Conservation (phyloP, 2,113 vertebrate species). For the Paratilapia polleni region DNA sequence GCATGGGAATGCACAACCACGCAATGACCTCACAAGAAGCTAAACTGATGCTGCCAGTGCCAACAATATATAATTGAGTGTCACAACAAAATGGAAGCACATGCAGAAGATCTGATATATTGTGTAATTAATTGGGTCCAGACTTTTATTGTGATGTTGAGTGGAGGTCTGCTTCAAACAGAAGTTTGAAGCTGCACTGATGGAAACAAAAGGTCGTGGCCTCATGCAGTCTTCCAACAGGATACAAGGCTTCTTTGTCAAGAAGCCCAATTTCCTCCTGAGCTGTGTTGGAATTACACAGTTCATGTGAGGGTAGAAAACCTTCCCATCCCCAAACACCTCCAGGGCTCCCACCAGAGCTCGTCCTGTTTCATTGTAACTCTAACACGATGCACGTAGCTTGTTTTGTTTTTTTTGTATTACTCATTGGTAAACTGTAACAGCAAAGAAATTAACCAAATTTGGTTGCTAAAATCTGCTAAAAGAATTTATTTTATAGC, state of each 20-base stretch:
- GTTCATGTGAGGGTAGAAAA: constrained; percentile 59
- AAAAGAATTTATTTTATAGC: neutral
- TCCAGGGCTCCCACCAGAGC: constrained; percentile 3
- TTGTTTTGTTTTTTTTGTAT: neutral
- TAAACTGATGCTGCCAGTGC: neutral
- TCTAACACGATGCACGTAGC: neutral
- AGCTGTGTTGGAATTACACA: constrained; percentile 23
- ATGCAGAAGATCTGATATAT: constrained; percentile 27
- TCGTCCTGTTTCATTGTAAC: neutral
- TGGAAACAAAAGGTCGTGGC: constrained; percentile 59
- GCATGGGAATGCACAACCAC: constrained; percentile 23
- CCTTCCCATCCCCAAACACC: constrained; percentile 28
- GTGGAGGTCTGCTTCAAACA: constrained; percentile 52
- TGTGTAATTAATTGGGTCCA: constrained; percentile 60
- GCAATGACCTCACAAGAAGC: neutral
- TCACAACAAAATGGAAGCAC: constrained; percentile 10
- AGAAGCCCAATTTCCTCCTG: constrained; percentile 57
- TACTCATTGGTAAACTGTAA: neutral
- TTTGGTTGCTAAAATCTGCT: neutral
- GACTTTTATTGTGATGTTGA: constrained; percentile 48
- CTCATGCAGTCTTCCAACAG: constrained; percentile 48
- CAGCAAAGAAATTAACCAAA: neutral
- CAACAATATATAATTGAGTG: constrained; percentile 34
- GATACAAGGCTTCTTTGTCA: constrained; percentile 73
- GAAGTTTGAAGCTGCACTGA: constrained; percentile 33